phyloP scores from a whole-genome alignment of 2,113 vertebrate genomes.

The Podarcis muralis region DNA sequence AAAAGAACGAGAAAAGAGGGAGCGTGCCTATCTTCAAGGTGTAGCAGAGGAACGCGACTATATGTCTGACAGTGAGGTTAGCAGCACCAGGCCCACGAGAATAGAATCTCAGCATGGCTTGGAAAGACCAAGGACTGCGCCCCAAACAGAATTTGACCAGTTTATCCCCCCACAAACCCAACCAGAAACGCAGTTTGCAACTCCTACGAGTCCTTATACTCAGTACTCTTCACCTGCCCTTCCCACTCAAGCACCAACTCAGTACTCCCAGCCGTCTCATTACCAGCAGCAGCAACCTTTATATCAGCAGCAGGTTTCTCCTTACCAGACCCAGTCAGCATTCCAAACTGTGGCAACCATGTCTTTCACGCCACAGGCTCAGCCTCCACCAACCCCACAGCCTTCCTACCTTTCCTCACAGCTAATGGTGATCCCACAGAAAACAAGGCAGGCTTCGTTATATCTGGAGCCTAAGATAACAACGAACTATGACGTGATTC shows the following conservation, averaged over 20 bases:
- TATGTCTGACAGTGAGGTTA: conserved; percentile 99
- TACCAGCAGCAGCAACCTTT: conserved; percentile 92
- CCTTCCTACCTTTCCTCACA: conserved; percentile 88
- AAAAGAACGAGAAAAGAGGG: conserved; percentile 96
- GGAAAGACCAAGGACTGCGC: conserved; percentile 93
- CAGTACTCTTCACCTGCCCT: conserved; percentile 87
- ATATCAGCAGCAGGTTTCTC: conserved; percentile 92
- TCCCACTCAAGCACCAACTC: conserved; percentile 91
- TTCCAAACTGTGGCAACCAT: conserved; percentile 92
- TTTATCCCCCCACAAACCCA: conserved; percentile 95
- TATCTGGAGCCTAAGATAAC: conserved; percentile 94
- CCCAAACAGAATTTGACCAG: conserved; percentile 93
- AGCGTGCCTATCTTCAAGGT: conserved; percentile 95
- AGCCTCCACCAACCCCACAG: conserved; percentile 84
- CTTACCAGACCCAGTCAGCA: conserved; percentile 90
- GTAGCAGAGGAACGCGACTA: conserved; percentile 98
- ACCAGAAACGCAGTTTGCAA: conserved; percentile 90
- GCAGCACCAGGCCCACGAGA: conserved; percentile 87
- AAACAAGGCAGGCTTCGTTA: conserved; percentile 86
- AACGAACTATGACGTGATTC: conserved; percentile 94
- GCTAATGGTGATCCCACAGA: conserved; percentile 92
- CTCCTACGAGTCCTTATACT: conserved; percentile 90
- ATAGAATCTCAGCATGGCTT: conserved; percentile 85
- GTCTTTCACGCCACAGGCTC: conserved; percentile 89
- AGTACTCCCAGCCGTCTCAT: conserved; percentile 89